These are phyloP conservation scores for Macrochelys suwanniensis DNA, from an alignment of 2,797 vertebrate genomes.

Conservation along the genomic window DNA sequence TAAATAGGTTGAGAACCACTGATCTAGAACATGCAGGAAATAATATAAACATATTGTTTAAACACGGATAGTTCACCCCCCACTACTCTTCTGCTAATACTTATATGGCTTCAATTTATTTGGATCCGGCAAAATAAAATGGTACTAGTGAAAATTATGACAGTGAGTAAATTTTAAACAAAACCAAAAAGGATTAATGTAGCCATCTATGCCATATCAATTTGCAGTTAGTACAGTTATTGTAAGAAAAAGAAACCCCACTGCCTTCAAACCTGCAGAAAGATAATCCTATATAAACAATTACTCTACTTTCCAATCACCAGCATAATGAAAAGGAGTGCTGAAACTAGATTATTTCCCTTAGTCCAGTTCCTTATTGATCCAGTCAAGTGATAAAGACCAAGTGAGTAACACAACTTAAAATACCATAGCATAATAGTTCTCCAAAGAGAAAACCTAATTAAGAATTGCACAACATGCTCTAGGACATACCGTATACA, in stretches of 20 bases:
- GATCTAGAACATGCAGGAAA: background rate
- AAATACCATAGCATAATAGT: accelerated
- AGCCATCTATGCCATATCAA: background rate
- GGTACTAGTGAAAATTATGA: background rate
- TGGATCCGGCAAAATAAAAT: background rate
- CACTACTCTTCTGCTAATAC: background rate
- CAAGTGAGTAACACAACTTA: background rate
- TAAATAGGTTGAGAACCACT: no score
- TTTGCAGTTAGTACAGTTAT: background rate
- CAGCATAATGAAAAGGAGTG: accelerated
- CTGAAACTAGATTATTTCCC: background rate
- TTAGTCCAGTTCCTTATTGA: background rate
- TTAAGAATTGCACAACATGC: background rate
- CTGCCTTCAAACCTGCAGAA: background rate
- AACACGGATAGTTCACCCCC: background rate
- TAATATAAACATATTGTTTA: background rate
- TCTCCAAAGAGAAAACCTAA: background rate
- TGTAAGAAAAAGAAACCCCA: background rate
- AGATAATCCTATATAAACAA: background rate
- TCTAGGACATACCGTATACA: accelerated
- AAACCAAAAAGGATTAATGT: background rate
- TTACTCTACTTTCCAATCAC: background rate
- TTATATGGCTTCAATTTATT: background rate
- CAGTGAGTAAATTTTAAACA: background rate
- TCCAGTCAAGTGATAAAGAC: background rate